phyloP scores from a whole-genome alignment of 35 echinoderm and acorn worm species.

The Chiridota heheva region DNA sequence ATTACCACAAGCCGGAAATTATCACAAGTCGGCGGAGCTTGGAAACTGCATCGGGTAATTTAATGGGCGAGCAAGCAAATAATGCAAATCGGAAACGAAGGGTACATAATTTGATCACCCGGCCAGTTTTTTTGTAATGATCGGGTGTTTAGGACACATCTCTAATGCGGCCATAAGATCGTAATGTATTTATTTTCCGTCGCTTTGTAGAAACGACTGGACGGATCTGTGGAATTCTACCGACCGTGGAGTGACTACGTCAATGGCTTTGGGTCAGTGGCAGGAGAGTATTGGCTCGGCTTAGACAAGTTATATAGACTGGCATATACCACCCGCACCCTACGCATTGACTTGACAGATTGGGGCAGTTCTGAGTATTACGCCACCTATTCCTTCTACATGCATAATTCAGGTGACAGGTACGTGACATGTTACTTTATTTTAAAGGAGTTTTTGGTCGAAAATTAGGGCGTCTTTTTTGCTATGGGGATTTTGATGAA shows the following conservation, averaged over 20 bases:
- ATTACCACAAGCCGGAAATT: too few species aligned
- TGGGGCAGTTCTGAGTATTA: conserved; percentile 43
- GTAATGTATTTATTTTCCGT: neutral
- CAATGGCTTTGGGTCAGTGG: conserved; percentile 73
- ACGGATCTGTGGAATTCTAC: conserved; percentile 58
- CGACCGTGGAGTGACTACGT: conserved; percentile 71
- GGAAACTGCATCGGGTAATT: too few species aligned
- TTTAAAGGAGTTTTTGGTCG: too few species aligned
- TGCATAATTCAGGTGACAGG: conserved; percentile 47
- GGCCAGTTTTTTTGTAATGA: too few species aligned
- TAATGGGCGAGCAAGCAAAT: too few species aligned
- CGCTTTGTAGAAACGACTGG: conserved; percentile 11
- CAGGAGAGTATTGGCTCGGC: conserved; percentile 76
- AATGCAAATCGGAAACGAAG: too few species aligned
- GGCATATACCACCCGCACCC: conserved; percentile 37
- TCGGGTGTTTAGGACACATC: too few species aligned
- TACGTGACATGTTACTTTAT: too few species aligned
- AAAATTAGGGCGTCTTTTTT: too few species aligned
- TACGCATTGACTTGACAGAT: conserved; percentile 60
- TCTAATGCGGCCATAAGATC: neutral
- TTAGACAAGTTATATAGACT: conserved; percentile 65
- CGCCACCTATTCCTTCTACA: conserved; percentile 63
- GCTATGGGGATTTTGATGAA: too few species aligned
- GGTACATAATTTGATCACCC: too few species aligned
- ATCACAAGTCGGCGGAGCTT: too few species aligned